These are phyloP conservation scores for Climacteris rufus DNA, from an alignment of 2,113 vertebrate species.

Conservation along the genomic window DNA sequence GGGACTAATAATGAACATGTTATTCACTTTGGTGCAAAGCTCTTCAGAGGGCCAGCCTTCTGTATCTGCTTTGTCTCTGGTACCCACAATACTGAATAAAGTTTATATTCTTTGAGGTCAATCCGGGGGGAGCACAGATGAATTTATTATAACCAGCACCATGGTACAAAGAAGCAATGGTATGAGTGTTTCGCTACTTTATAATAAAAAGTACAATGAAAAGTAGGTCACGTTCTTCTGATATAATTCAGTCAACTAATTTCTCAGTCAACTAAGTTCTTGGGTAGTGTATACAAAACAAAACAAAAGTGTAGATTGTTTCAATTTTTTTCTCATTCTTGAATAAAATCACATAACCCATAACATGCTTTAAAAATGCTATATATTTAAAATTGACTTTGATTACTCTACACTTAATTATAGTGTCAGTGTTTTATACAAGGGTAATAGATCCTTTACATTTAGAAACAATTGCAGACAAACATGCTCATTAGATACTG, in stretches of 20 bases:
- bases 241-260: neutral
- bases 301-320: neutral
- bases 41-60: neutral
- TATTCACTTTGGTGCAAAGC: neutral
- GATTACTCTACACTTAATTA: neutral
- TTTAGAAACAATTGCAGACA: neutral
- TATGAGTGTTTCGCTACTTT: neutral
- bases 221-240: neutral
- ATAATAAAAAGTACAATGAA: neutral
- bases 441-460: neutral
- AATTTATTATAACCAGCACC: neutral
- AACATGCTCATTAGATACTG: neutral
- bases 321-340: neutral
- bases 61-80: neutral
- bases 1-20: neutral
- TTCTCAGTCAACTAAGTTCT: neutral
- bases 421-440: neutral
- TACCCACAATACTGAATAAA: neutral
- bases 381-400: neutral
- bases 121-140: neutral
- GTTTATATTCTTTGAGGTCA: neutral
- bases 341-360: neutral
- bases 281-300: neutral
- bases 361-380: neutral
- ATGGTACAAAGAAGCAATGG: neutral